Base-by-base conservation (phyloP, 2,113 vertebrate genomes). In the Dolichallabes microphthalmus region DNA sequence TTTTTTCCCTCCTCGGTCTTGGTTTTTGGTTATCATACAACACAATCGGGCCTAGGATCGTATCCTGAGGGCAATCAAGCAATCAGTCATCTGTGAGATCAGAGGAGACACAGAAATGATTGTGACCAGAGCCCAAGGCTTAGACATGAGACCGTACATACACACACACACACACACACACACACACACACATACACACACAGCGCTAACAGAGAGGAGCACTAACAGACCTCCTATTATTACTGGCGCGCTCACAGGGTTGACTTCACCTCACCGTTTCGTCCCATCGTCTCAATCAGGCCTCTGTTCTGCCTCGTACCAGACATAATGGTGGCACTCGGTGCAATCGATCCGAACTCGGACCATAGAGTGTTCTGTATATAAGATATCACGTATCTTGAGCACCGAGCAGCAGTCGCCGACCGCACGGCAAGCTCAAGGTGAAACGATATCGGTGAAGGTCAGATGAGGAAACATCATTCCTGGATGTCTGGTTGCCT, bases 151-250 rank as follows among this genome's bases (percentile, higher is more conserved):
- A 82, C 83, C 58, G 76, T 80, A 82, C 82, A 83, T 52, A 68
- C 45, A 68, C 45, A 85, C 14, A 84, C 45, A 75, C 57, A 58
- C 55, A 25, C 52, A 53, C 39, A 60, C 35, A 74, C 66, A 82
- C 82, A 83, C 61, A 68, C 45, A 68, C 45, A 85, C 8, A 84
- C 27, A 81, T 5, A 57, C 55, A 61, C n/a, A 64, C n/a, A 39
- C 2, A 53, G 30, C 30, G 10, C 80, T 55, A 50, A 78, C 74
- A 52, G 74, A 68, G 45, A 87, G 83, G 69, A 52, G 58, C 32
- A 14, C 78, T 71, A 87, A 87, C 78, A 87, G 69, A 80, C 82
- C 77, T 68, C 53, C 80, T 85, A 87, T 87, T 84, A 84, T 85
- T 68, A 68, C 83, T 87, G 69, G 71, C 82, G 82, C 58, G 61